Evolutionary conservation across 2,888 invertebrate genomes (phyloP).

Genomic region (Corbicula japonica): DNA sequence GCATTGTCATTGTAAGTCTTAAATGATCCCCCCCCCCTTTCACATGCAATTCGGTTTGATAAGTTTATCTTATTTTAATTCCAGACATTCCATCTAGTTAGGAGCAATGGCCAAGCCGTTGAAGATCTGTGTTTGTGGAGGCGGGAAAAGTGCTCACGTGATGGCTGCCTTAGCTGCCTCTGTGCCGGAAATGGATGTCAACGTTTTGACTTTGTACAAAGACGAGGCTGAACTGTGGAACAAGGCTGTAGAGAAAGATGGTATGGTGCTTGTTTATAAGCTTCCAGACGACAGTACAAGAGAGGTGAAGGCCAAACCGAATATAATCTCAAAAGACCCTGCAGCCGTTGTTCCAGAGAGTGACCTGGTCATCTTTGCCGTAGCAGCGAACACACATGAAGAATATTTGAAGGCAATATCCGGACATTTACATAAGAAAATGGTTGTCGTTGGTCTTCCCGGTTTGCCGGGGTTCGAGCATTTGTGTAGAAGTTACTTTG

Average conservation of each 20-base stretch:
- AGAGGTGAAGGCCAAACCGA: conserved; percentile 69
- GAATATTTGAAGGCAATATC: conserved; percentile 76
- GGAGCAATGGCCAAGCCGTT: conserved; percentile 52
- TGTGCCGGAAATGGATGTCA: conserved; percentile 70
- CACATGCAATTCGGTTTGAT: no score
- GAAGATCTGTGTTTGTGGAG: conserved; percentile 77
- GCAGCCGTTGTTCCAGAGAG: conserved; percentile 70
- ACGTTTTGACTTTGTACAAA: conserved; percentile 73
- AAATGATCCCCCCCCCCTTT: no score
- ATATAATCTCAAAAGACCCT: conserved; percentile 71
- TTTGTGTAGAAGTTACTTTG: conserved; percentile 72
- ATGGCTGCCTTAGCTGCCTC: conserved; percentile 75
- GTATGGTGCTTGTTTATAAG: conserved; percentile 59
- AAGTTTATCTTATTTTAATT: conserved; percentile 15
- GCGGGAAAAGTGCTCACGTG: conserved; percentile 80
- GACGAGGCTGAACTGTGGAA: conserved; percentile 78
- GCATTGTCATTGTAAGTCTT: no score
- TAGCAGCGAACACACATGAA: conserved; percentile 79
- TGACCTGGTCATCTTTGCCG: conserved; percentile 76
- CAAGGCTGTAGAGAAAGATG: conserved; percentile 61
- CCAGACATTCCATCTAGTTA: conserved; percentile 24
- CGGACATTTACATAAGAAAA: conserved; percentile 72
- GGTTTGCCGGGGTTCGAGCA: conserved; percentile 82
- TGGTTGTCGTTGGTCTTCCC: conserved; percentile 78
- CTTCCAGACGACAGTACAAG: conserved; percentile 51